phyloP scores from a whole-genome alignment of 2,888 invertebrate genomes.

The Palloptera scutellata region DNA sequence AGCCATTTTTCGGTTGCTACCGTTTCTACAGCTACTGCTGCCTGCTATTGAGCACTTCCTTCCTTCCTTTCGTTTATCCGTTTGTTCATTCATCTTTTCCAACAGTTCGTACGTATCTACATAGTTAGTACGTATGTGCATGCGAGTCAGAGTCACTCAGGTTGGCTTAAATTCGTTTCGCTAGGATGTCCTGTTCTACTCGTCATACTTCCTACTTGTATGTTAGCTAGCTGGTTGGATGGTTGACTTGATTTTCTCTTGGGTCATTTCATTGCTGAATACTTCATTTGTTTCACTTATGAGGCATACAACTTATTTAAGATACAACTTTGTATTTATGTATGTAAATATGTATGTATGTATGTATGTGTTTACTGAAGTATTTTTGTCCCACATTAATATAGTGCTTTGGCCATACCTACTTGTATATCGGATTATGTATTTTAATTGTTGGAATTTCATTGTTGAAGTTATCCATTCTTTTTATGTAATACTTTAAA shows the following conservation, averaged over 20 bases:
- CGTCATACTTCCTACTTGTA: too few relatives aligned
- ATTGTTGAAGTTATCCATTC: not conserved
- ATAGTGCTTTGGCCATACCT: not conserved
- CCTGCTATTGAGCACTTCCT: constrained; percentile 2
- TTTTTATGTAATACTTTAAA: too few relatives aligned
- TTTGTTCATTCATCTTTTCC: not conserved
- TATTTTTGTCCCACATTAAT: not conserved
- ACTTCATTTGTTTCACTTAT: constrained; percentile 29
- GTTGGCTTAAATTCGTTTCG: too few relatives aligned
- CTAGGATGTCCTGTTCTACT: too few relatives aligned
- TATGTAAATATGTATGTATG: too few relatives aligned
- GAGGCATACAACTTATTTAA: not conserved
- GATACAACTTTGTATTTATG: too few relatives aligned
- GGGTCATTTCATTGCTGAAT: constrained; percentile 29
- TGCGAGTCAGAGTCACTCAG: too few relatives aligned
- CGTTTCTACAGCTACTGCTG: not conserved
- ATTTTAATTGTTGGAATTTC: not conserved
- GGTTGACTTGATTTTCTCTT: not conserved
- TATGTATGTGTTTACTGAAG: not conserved
- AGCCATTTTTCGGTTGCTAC: constrained; percentile 4
- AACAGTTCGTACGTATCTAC: not conserved
- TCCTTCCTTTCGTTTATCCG: not conserved
- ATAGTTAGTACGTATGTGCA: too few relatives aligned
- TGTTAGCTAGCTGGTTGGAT: not conserved
- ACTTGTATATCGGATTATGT: not conserved